phyloP scores from a whole-genome alignment of 2,888 invertebrate species.

The Lepidochrysops patricia region DNA sequence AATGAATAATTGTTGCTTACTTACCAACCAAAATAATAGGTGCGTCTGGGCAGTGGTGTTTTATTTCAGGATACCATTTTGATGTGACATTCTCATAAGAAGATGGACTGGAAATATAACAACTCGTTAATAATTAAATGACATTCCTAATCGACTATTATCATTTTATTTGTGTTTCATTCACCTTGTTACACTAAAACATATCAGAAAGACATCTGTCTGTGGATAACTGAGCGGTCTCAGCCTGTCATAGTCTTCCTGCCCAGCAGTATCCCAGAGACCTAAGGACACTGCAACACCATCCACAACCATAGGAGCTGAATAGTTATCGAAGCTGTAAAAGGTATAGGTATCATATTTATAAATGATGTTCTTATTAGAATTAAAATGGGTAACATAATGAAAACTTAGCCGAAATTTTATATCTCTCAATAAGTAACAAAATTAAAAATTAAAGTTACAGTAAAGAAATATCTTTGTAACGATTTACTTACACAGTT shows the following conservation, averaged over 20 bases:
- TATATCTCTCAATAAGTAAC: neutral
- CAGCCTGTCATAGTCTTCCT: slow-evolving; percentile 97
- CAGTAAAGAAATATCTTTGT: neutral
- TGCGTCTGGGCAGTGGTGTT: slow-evolving; percentile 99
- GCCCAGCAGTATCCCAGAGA: slow-evolving; percentile 98
- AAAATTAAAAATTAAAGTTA: neutral
- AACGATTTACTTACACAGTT: slow-evolving; percentile 84
- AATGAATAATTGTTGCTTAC: slow-evolving; percentile 33
- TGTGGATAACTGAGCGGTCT: slow-evolving; percentile 98
- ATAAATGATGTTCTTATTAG: neutral
- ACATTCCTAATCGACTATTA: slow-evolving; percentile 13
- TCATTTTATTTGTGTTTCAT: slow-evolving; percentile 16
- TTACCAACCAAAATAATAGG: slow-evolving; percentile 98
- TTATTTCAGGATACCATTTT: slow-evolving; percentile 99
- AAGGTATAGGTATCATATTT: neutral
- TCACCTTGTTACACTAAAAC: slow-evolving; percentile 94
- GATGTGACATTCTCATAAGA: slow-evolving; percentile 99
- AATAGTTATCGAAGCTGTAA: slow-evolving; percentile 97
- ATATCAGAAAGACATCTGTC: slow-evolving; percentile 99
- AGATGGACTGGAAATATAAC: slow-evolving; percentile 83
- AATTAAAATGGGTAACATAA: slow-evolving; percentile 10
- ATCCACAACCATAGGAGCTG: slow-evolving; percentile 98
- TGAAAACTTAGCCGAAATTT: neutral
- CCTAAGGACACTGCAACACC: slow-evolving; percentile 97
- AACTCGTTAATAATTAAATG: slow-evolving; percentile 1